phyloP scores from a whole-genome alignment of 2,113 vertebrate genomes.

The Oplegnathus fasciatus region DNA sequence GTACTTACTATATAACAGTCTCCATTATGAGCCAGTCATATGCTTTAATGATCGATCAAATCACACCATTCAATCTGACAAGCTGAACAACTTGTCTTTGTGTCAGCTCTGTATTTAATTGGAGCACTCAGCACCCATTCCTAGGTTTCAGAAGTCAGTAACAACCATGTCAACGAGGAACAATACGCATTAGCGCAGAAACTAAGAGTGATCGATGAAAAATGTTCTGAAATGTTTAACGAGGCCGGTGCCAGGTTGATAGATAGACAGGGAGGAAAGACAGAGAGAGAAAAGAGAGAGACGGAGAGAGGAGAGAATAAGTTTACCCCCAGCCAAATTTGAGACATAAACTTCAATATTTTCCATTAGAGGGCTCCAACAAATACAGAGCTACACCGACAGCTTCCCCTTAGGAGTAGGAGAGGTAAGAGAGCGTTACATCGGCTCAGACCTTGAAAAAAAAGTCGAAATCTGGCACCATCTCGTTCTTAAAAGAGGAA shows the following conservation, averaged over 20 bases:
- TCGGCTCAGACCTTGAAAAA: slow-evolving; percentile 56
- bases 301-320: background rate
- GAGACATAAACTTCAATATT: slow-evolving; percentile 6
- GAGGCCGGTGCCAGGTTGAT: slow-evolving; percentile 68
- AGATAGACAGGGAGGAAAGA: slow-evolving; percentile 12
- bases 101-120: slow-evolving; percentile 61
- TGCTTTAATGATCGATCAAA: slow-evolving; percentile 7
- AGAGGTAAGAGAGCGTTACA: slow-evolving; percentile 31
- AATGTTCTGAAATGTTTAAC: slow-evolving; percentile 49
- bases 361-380: slow-evolving; percentile 36
- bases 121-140: slow-evolving; percentile 68
- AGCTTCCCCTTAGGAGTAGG: slow-evolving; percentile 46
- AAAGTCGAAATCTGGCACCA: slow-evolving; percentile 51
- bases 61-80: background rate
- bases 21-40: slow-evolving; percentile 15
- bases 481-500: slow-evolving; percentile 65
- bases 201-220: slow-evolving; percentile 10
- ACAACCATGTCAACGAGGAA: background rate
- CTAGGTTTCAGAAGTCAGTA: slow-evolving; percentile 64
- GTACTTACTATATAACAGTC: slow-evolving; percentile 47
- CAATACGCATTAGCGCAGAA: slow-evolving; percentile 20
- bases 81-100: slow-evolving; percentile 25
- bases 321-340: background rate
- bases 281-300: slow-evolving; percentile 6
- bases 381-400: slow-evolving; percentile 59